Evolutionary conservation across 2,797 vertebrate species (phyloP).

Genomic region (Petrocephalus schoutedeni): DNA sequence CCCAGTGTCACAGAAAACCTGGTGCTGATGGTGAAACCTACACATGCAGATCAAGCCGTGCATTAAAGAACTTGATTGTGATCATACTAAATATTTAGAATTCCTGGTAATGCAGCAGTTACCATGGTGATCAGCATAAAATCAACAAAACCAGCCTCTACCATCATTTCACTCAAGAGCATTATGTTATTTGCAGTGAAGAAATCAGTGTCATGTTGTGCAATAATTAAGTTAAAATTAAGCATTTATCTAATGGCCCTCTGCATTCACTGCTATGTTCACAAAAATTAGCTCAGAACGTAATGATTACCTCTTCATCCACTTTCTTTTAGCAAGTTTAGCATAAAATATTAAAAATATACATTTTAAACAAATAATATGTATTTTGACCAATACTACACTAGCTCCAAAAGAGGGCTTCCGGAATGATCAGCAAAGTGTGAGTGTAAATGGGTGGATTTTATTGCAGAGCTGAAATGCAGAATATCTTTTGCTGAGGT

Average conservation of each 20-base stretch:
- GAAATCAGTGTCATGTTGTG: background rate
- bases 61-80: background rate
- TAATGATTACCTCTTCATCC: background rate
- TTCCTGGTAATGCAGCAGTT: constrained; percentile 5
- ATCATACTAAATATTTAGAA: constrained; percentile 17
- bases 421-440: background rate
- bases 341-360: background rate
- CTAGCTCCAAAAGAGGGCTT: background rate
- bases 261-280: background rate
- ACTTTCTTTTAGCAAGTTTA: background rate
- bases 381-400: background rate
- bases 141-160: background rate
- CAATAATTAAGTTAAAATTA: background rate
- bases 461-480: background rate
- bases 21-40: background rate
- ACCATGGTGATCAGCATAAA: constrained; percentile 12
- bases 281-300: background rate
- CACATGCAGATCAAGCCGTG: background rate
- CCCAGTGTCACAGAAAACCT: background rate
- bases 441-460: background rate
- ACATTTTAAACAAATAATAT: background rate
- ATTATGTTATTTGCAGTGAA: constrained; percentile 4
- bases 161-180: background rate
- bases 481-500: background rate
- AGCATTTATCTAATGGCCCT: background rate